Conservation (phyloP, 2,113 vertebrate genomes). For the Myiozetetes cayanensis region DNA sequence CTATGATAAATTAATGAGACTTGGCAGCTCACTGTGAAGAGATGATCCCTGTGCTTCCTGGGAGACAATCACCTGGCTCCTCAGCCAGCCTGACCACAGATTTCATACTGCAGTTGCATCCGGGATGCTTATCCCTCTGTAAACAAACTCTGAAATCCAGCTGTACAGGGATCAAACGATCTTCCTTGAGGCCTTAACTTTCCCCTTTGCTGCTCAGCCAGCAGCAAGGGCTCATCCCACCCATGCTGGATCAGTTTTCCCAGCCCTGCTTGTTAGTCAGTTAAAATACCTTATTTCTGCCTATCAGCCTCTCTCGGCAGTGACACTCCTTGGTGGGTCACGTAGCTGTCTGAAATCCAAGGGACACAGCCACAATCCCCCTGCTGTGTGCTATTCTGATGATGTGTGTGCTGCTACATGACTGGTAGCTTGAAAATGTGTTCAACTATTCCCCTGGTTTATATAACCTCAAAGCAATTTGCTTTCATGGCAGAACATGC, state of each 20-base stretch:
- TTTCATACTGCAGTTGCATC: neutral
- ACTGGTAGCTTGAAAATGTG: neutral
- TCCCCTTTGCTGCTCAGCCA: neutral
- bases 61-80: neutral
- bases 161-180: neutral
- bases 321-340: neutral
- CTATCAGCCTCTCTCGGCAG: neutral
- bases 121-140: neutral
- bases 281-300: neutral
- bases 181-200: neutral
- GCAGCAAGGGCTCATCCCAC: neutral
- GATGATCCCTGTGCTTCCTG: constrained; percentile 2
- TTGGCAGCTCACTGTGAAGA: constrained; percentile 8
- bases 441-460: constrained; percentile 26
- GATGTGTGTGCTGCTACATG: neutral
- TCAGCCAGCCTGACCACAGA: neutral
- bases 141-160: neutral
- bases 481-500: constrained; percentile 1
- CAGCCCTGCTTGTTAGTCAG: neutral
- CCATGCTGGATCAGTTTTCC: neutral
- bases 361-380: neutral
- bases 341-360: neutral
- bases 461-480: constrained; percentile 46
- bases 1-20: constrained; percentile 44
- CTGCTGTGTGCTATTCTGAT: neutral